A percentile compares a stretch with the other conserved stretches of the same genome.
These are phyloP conservation scores for Mus pahari DNA, from an alignment of 2,113 vertebrate genomes.

Conservation along the genomic window DNA sequence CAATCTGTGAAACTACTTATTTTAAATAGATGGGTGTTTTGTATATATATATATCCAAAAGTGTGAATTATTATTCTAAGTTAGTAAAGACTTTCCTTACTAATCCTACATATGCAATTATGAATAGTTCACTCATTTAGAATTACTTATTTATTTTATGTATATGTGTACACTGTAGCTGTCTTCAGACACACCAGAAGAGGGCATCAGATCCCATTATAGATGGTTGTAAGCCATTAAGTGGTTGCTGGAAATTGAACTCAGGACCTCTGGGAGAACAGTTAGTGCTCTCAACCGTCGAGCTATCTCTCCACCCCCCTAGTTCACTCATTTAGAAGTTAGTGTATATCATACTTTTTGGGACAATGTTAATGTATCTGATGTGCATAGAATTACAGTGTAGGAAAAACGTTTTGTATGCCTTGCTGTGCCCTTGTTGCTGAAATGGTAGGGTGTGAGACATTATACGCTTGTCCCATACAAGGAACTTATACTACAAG, in stretches of 20 bases:
- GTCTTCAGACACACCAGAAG: too few species aligned
- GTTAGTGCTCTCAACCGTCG: too few species aligned
- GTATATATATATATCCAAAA: neutral
- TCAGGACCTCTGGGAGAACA: too few species aligned
- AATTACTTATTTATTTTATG: neutral
- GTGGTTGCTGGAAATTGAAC: too few species aligned
- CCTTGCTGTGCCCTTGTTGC: neutral
- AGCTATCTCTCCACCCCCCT: too few species aligned
- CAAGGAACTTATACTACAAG: neutral
- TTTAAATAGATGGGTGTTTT: conserved; percentile 16
- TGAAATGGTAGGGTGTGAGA: neutral
- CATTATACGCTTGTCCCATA: neutral
- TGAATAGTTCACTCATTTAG: neutral
- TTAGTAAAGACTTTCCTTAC: conserved; percentile 5
- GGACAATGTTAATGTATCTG: neutral
- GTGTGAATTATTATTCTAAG: neutral
- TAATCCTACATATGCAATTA: neutral
- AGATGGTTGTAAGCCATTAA: too few species aligned
- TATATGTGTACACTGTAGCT: too few species aligned
- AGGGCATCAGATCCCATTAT: too few species aligned
- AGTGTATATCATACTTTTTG: neutral
- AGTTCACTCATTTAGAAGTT: neutral
- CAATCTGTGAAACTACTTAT: neutral
- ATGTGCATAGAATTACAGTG: neutral
- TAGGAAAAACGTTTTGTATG: neutral